These are phyloP conservation scores for Tokudaia tokunoshimensis DNA, from an alignment of 2,797 vertebrate genomes.

Conservation along the genomic window DNA sequence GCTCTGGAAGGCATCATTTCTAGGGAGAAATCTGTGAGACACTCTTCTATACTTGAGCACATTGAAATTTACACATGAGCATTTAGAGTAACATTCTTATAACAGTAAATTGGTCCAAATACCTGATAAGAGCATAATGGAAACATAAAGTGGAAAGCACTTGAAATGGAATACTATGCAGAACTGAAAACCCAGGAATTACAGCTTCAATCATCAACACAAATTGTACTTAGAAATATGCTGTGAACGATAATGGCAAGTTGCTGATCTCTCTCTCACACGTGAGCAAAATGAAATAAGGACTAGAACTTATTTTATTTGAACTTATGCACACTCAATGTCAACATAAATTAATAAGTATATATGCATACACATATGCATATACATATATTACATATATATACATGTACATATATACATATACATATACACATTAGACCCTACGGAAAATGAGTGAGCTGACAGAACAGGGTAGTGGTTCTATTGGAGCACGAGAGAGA, in stretches of 20 bases:
- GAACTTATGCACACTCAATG: not conserved
- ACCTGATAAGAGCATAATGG: not conserved
- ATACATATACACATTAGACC: not conserved
- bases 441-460: not conserved
- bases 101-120: slow-evolving; percentile 11
- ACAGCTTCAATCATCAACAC: not conserved
- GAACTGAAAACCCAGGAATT: not conserved
- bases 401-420: not conserved
- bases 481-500: not conserved
- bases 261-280: not conserved
- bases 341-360: not conserved
- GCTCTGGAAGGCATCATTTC: not conserved
- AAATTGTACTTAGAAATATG: not conserved
- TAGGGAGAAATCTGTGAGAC: not conserved
- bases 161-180: not conserved
- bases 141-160: not conserved
- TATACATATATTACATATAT: not conserved
- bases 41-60: not conserved
- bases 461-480: not conserved
- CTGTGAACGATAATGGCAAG: not conserved
- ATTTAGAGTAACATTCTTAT: not conserved
- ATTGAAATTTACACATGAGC: not conserved
- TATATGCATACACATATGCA: not conserved
- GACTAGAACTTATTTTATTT: not conserved
- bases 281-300: slow-evolving; percentile 2